Conservation (phyloP, 2,888 invertebrate genomes). For the Dendrolimus houi region DNA sequence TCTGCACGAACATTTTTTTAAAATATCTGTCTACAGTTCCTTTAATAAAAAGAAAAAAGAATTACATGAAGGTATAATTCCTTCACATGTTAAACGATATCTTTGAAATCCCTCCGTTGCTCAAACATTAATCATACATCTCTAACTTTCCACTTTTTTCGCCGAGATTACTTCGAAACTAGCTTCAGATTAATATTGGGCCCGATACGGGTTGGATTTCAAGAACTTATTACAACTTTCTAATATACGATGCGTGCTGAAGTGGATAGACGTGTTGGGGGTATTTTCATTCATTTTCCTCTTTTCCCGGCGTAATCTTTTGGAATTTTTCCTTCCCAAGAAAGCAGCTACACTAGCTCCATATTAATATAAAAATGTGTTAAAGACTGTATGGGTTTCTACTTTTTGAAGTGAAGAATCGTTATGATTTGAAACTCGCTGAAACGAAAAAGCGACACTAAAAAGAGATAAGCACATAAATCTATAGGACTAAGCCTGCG, state of each 20-base stretch:
- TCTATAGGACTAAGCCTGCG: no score
- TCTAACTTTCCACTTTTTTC: slow-evolving; percentile 1
- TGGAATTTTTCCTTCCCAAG: background rate
- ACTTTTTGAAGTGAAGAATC: no score
- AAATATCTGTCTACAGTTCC: no score
- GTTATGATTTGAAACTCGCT: no score
- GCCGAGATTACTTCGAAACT: background rate
- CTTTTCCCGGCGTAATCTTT: background rate
- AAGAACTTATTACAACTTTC: background rate
- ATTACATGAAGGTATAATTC: no score
- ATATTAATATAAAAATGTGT: no score
- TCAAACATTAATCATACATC: background rate
- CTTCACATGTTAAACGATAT: background rate
- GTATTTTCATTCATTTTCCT: background rate
- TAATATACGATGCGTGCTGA: slow-evolving; percentile 1
- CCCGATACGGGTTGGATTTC: background rate
- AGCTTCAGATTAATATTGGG: background rate
- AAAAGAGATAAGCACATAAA: no score
- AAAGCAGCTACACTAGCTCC: background rate
- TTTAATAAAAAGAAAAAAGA: no score
- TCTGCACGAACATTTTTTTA: no score
- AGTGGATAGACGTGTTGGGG: background rate
- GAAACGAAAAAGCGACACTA: no score
- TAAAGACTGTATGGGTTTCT: no score
- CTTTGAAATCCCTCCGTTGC: background rate